phyloP scores from a whole-genome alignment of 1,140 invertebrate species.

The Zophobas morio region DNA sequence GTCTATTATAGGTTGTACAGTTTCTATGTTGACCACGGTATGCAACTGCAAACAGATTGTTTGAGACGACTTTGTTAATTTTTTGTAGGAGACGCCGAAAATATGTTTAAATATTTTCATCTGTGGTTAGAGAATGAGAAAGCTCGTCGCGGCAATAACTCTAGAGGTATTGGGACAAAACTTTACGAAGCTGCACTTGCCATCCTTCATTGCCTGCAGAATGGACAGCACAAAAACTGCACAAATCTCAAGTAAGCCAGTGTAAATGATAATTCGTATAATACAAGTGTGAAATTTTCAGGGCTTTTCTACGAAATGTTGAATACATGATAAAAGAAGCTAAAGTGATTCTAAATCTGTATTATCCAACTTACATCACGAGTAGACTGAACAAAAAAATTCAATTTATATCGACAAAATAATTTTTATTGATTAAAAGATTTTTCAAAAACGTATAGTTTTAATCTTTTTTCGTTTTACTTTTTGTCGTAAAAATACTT shows the following conservation, averaged over 20 bases:
- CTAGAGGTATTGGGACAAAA: slow-evolving; percentile 57
- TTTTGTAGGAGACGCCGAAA: slow-evolving; percentile 57
- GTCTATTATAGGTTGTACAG: slow-evolving; percentile 59
- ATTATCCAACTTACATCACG: slow-evolving; percentile 60
- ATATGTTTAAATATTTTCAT: slow-evolving; percentile 62
- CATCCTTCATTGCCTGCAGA: slow-evolving; percentile 58
- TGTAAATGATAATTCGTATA: background rate
- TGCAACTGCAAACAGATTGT: background rate
- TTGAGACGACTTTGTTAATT: slow-evolving; percentile 4
- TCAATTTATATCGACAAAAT: slow-evolving; percentile 59
- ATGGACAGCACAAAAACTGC: slow-evolving; percentile 56
- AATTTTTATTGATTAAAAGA: slow-evolving; percentile 49
- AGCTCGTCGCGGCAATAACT: slow-evolving; percentile 56
- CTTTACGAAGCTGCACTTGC: slow-evolving; percentile 60
- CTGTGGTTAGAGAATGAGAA: slow-evolving; percentile 60
- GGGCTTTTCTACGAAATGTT: slow-evolving; percentile 57
- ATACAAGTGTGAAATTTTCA: slow-evolving; percentile 33
- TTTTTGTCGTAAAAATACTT: slow-evolving; percentile 16
- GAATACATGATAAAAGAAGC: slow-evolving; percentile 60
- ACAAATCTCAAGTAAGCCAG: slow-evolving; percentile 58
- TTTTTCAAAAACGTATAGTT: slow-evolving; percentile 17
- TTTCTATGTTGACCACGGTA: slow-evolving; percentile 58
- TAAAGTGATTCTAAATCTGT: slow-evolving; percentile 58
- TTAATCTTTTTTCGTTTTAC: slow-evolving; percentile 41
- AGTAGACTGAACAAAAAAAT: slow-evolving; percentile 60